These are phyloP conservation scores for Gryon sp. DNA, from an alignment of 1,140 invertebrate species.

Conservation along the genomic window DNA sequence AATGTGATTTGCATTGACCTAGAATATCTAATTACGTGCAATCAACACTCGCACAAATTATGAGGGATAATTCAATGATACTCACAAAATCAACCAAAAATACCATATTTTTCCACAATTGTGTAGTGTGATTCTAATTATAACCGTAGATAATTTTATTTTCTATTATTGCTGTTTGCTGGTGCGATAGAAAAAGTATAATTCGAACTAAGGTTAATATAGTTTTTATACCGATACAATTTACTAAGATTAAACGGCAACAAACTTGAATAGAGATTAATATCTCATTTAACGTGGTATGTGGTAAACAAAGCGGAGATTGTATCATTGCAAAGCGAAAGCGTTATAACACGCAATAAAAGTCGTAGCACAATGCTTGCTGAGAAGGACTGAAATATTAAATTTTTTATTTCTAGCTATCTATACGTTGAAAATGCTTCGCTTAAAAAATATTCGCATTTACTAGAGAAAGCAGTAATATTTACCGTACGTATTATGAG, in stretches of 20 bases:
- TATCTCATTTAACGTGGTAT: slow-evolving; percentile 61
- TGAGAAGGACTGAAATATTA: slow-evolving; percentile 53
- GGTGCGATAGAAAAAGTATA: slow-evolving; percentile 14
- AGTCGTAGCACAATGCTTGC: slow-evolving; percentile 40
- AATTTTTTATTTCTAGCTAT: slow-evolving; percentile 51
- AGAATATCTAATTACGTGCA: slow-evolving; percentile 27
- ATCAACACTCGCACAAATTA: slow-evolving; percentile 7
- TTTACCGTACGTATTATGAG: slow-evolving; percentile 13
- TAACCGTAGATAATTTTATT: neutral
- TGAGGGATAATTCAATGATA: neutral
- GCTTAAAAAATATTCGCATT: slow-evolving; percentile 1
- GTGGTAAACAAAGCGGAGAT: slow-evolving; percentile 64
- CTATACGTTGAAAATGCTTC: slow-evolving; percentile 23
- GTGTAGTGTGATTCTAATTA: slow-evolving; percentile 18
- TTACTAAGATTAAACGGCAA: slow-evolving; percentile 60
- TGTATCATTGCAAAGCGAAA: slow-evolving; percentile 59
- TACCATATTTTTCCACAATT: neutral
- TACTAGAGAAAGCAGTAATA: neutral
- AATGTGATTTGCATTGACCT: slow-evolving; percentile 6
- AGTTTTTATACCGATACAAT: slow-evolving; percentile 57
- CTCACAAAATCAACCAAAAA: slow-evolving; percentile 4
- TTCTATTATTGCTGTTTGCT: too few relatives aligned
- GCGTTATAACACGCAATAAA: slow-evolving; percentile 65
- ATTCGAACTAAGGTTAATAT: slow-evolving; percentile 53
- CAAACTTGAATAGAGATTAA: slow-evolving; percentile 61